Base-by-base conservation (phyloP, 2,797 vertebrate species). In the Bovichtus diacanthus region DNA sequence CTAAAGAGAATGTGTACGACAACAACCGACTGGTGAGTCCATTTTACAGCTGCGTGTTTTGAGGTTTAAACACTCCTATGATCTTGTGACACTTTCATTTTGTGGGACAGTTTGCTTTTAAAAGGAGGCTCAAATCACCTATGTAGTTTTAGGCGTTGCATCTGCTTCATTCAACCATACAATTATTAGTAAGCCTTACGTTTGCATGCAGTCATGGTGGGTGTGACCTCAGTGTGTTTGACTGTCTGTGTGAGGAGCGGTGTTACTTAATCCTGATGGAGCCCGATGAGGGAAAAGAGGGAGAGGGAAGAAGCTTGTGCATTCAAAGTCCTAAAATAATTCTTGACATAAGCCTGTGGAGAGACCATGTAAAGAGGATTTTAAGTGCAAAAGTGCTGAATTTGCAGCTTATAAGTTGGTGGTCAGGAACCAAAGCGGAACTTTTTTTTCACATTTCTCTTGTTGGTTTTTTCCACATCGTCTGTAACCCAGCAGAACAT, bases 1-100 rank as follows among this genome's bases (percentile, higher is more conserved):
- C 96, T 69, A 99, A 98, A 93, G 97, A 99, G 87, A 97, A 99
- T 29, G 93, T 99, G 81, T 99, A 97, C 11, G 97, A 98, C 85
- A 99, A 99, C 94, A 99, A 99, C 92, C 95, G 84, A 39, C 93
- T 99, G 96, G 98, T 99, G 88, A 98, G 98, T 95, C 78, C 36
- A 0, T 53, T 34, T 44, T 21, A 21, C 47, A 70, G 7, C 19
- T 68, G 39, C 34, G 34, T 70, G 25, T 62, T 74, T n/a, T 46
- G 9, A 44, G 8, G 13, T 49, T 49, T 34, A 3, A 59, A 10
- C 19, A 36, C 8, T 16, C 9, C 9, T 15, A 0, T 53, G 16
- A 34, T 60, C 21, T 50, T 49, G 54, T 74, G 9, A 47, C 74
- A 31, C 11, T 6, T 44, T 78, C 6, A 55, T 72, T 65, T 75